Conservation (phyloP, 2,113 vertebrate species). For the Onychorhynchus coronatus region DNA sequence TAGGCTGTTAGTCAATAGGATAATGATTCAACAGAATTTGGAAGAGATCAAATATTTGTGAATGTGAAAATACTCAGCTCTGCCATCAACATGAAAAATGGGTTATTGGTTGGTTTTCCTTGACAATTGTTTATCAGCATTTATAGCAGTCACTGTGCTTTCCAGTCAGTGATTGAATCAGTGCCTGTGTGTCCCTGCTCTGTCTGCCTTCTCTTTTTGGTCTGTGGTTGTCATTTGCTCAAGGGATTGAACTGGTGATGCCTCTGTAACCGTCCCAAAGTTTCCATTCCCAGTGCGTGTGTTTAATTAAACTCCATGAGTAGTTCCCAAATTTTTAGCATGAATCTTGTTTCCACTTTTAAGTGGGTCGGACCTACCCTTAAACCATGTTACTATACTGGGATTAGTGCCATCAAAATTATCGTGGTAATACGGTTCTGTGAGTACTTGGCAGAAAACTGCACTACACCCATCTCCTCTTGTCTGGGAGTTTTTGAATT, state of each 20-base stretch:
- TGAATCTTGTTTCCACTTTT: not conserved
- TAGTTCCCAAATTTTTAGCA: not conserved
- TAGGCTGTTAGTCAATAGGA: not conserved
- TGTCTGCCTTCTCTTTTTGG: not conserved
- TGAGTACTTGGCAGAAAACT: not conserved
- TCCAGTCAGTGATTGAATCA: not conserved
- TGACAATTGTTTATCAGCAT: not conserved
- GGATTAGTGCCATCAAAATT: not conserved
- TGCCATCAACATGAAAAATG: not conserved
- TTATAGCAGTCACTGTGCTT: accelerated
- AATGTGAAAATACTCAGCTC: not conserved
- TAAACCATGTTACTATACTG: not conserved
- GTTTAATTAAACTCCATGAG: not conserved
- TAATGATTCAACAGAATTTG: not conserved
- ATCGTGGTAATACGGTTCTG: not conserved
- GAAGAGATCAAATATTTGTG: not conserved
- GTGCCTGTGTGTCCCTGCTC: not conserved
- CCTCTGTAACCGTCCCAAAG: not conserved
- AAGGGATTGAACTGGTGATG: not conserved
- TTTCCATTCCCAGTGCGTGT: not conserved
- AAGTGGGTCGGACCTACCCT: not conserved
- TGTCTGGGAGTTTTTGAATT: not conserved
- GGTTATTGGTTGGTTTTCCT: not conserved
- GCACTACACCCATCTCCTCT: not conserved
- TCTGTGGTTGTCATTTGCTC: not conserved